These are phyloP conservation scores for Lerista edwardsae DNA, from an alignment of 2,797 vertebrate genomes.

Conservation along the genomic window DNA sequence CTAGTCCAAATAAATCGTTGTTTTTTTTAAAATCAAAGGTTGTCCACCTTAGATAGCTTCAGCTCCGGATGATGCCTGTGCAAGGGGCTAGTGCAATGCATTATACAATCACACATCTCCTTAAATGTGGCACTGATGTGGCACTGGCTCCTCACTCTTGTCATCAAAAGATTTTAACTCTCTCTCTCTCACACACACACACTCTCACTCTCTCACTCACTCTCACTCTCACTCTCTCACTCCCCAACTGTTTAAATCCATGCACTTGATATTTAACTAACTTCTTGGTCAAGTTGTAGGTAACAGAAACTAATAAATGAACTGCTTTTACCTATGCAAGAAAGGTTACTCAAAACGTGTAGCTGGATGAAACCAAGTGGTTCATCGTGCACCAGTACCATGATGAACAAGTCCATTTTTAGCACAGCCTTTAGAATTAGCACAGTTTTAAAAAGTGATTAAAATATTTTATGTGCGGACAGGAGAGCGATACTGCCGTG, in stretches of 20 bases:
- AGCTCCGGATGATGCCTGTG: not conserved
- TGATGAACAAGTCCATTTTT: conserved; percentile 30
- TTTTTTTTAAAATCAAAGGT: not conserved
- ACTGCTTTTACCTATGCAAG: conserved; percentile 20
- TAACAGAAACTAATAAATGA: not conserved
- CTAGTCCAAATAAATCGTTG: not conserved
- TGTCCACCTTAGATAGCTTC: not conserved
- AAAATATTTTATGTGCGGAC: conserved; percentile 44
- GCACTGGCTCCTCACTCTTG: not conserved
- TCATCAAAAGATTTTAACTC: not conserved
- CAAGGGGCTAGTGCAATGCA: not conserved
- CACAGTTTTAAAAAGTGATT: conserved; percentile 28
- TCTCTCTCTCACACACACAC: not conserved
- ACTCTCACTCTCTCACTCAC: not conserved
- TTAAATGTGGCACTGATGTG: not conserved
- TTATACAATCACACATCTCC: not conserved
- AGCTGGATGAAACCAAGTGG: not conserved
- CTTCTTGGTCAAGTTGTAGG: conserved; percentile 1
- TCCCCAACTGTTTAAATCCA: not conserved
- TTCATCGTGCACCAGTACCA: conserved; percentile 10
- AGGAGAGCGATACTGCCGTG: conserved; percentile 76
- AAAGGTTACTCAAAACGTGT: conserved; percentile 13
- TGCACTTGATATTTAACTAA: conserved; percentile 3
- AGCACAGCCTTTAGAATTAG: conserved; percentile 27
- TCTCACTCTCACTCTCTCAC: not conserved